Base-by-base conservation (phyloP, 2,888 invertebrate genomes). In the Lasioglossum vierecki region DNA sequence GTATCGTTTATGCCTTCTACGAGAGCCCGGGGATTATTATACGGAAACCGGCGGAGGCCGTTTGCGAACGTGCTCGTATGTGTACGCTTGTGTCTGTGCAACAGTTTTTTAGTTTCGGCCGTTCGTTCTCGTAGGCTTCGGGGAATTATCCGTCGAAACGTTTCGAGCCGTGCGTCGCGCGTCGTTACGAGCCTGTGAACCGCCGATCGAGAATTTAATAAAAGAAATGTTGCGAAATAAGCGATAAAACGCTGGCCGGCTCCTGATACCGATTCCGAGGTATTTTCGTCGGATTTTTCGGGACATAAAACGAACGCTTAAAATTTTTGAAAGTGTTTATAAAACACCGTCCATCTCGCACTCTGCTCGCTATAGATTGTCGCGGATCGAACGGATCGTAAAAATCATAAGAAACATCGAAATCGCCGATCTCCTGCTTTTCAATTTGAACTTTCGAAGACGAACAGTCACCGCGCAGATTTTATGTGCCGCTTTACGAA, bases 91-190 rank as follows among this genome's bases (percentile, higher is more conserved):
- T 44, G 3, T 3, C 22, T 9, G 53, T n/a, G 53, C 53, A 53
- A 53, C 53, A 53, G 60, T 26, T 26, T n/a, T 26, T 26, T n/a
- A 60, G n/a, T n/a, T 26, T 63, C 15, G 13, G 63, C 18, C 30
- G 63, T 26, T 30, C 63, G 63, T 63, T 63, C 63, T 63, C 63
- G 63, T 30, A 63, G 63, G 63, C 63, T 30, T 30, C 63, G 18
- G 30, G 6, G 63, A 63, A 63, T 63, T 63, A 63, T 63, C 26
- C 30, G 26, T 15, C 30, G 63, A 26, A 26, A 63, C 30, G 30
- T 35, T 35, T 15, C 53, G 22, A 53, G 53, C 26, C 13, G 13
- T 30, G 26, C 60, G 26, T 35, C 39, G 39, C 2, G 57, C 53
- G 53, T 35, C 63, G 15, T 63, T 63, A 63, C 30, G 63, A 18